Conservation (phyloP, 2,113 vertebrate genomes). For the Chloroceryle aenea region DNA sequence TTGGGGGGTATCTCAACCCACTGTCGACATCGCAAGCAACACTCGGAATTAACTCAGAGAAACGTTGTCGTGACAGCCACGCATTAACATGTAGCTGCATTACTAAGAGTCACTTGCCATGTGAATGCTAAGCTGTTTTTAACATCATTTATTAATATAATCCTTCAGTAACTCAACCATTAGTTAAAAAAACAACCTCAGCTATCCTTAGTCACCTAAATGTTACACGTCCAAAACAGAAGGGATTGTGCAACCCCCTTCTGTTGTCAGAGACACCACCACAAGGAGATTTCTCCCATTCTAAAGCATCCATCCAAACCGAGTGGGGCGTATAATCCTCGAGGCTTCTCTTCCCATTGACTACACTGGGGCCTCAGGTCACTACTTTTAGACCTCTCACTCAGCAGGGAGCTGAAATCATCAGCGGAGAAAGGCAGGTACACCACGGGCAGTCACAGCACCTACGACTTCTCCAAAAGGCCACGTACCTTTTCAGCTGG, state of each 20-base stretch:
- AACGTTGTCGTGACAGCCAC: not conserved
- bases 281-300: not conserved
- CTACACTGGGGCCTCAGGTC: not conserved
- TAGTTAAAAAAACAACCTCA: not conserved
- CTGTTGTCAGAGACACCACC: not conserved
- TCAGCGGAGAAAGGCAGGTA: not conserved
- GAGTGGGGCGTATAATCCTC: accelerated
- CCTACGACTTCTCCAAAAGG: not conserved
- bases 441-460: not conserved
- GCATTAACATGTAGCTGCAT: not conserved
- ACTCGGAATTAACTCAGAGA: not conserved
- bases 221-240: not conserved
- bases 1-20: not conserved
- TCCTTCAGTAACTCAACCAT: not conserved
- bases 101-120: not conserved
- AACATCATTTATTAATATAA: not conserved
- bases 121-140: not conserved
- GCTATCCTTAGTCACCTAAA: not conserved
- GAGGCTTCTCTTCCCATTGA: not conserved
- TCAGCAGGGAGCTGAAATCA: not conserved
- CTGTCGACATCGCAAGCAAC: not conserved
- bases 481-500: constrained; percentile 89
- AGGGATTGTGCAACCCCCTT: not conserved
- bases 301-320: not conserved
- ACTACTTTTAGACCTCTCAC: not conserved